Conservation (phyloP, 2,113 vertebrate genomes). For the Odobenus rosmarus region DNA sequence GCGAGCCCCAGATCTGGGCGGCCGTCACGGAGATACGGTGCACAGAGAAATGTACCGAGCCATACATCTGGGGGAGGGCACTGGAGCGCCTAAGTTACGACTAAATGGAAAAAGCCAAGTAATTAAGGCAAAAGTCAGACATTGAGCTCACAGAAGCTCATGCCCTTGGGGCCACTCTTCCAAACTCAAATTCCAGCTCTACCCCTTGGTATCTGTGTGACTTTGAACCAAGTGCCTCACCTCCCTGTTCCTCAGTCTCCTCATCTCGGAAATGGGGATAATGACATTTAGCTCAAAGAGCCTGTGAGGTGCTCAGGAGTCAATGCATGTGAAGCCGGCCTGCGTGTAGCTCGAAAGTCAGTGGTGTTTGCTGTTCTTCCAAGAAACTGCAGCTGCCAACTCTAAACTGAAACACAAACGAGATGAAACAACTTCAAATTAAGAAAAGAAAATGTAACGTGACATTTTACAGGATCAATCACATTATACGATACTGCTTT, state of each 20-base stretch:
- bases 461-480: neutral
- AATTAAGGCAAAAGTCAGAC: neutral
- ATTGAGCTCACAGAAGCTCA: neutral
- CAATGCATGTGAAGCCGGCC: neutral
- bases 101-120: neutral
- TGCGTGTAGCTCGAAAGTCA: neutral
- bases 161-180: neutral
- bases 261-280: neutral
- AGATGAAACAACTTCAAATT: neutral
- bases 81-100: neutral
- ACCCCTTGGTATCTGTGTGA: neutral
- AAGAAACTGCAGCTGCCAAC: neutral
- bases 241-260: neutral
- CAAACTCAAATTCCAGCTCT: neutral
- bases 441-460: neutral
- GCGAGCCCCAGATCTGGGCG: neutral
- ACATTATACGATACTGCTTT: neutral
- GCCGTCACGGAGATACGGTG: accelerated
- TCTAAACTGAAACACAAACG: neutral
- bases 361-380: neutral
- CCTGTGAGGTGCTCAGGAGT: neutral
- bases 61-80: neutral
- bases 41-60: accelerated
- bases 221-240: neutral
- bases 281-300: neutral